Conservation (phyloP, 2,797 vertebrate genomes). For the Urosaurus nigricauda region DNA sequence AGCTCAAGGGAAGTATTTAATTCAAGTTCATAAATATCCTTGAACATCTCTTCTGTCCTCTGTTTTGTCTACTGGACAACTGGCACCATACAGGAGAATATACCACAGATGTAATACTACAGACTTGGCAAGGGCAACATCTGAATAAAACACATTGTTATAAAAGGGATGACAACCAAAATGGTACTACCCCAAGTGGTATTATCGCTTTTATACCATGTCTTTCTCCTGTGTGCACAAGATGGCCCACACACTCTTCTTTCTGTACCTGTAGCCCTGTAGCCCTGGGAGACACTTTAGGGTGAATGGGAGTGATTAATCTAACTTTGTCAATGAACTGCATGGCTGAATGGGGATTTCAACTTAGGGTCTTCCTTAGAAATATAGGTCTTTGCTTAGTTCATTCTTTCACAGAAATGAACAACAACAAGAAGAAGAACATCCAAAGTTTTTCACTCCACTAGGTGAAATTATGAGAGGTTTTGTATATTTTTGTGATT, state of each 20-base stretch:
- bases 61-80: slow-evolving; percentile 3
- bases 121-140: not conserved
- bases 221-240: not conserved
- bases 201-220: not conserved
- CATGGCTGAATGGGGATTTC: not conserved
- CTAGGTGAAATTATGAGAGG: no score
- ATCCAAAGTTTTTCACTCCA: no score
- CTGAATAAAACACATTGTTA: not conserved
- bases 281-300: not conserved
- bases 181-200: no score
- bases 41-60: not conserved
- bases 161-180: not conserved
- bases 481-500: no score
- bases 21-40: not conserved
- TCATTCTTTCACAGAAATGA: no score
- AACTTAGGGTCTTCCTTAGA: not conserved
- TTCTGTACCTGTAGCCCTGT: not conserved
- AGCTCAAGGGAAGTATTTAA: not conserved
- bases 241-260: not conserved
- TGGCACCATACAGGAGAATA: not conserved
- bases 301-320: not conserved
- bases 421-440: no score
- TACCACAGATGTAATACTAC: not conserved
- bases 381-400: no score
- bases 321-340: not conserved